Evolutionary conservation across 2,888 invertebrate genomes (phyloP).

Genomic region (Eristalis arbustorum): DNA sequence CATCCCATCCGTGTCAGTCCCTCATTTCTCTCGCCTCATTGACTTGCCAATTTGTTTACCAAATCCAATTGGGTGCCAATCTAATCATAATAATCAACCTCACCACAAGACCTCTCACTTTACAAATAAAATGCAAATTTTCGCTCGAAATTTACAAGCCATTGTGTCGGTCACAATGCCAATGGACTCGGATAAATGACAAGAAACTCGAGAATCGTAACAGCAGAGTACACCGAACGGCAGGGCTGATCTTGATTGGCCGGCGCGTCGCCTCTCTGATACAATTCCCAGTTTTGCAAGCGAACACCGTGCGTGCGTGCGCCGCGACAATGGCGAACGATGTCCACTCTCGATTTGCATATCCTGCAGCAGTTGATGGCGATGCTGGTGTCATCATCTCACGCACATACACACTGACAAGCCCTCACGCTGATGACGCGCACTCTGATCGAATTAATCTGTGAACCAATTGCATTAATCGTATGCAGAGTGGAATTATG

Average conservation of each 20-base stretch:
- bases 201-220: conserved; percentile 38
- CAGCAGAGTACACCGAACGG: conserved; percentile 13
- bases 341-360: conserved; percentile 15
- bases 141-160: not conserved
- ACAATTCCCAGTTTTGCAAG: conserved; percentile 14
- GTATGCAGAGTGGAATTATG: conserved; percentile 45
- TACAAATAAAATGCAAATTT: conserved; percentile 33
- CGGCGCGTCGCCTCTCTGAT: not conserved
- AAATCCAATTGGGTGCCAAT: conserved; percentile 4
- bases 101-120: conserved; percentile 37
- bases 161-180: not conserved
- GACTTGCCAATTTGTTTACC: conserved; percentile 24
- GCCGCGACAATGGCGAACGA: not conserved
- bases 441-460: conserved; percentile 15
- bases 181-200: conserved; percentile 15
- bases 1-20: not conserved
- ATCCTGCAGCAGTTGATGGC: conserved; percentile 16
- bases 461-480: conserved; percentile 54
- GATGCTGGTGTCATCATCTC: not conserved
- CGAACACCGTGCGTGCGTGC: not conserved
- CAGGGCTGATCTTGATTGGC: not conserved
- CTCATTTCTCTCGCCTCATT: conserved; percentile 5
- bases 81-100: not conserved
- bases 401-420: not conserved
- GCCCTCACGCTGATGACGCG: not conserved